Evolutionary conservation across 2,888 invertebrate species (phyloP), one percentile per base, ranked within the genome.

Genomic region (Drosophila vallismaia): DNA sequence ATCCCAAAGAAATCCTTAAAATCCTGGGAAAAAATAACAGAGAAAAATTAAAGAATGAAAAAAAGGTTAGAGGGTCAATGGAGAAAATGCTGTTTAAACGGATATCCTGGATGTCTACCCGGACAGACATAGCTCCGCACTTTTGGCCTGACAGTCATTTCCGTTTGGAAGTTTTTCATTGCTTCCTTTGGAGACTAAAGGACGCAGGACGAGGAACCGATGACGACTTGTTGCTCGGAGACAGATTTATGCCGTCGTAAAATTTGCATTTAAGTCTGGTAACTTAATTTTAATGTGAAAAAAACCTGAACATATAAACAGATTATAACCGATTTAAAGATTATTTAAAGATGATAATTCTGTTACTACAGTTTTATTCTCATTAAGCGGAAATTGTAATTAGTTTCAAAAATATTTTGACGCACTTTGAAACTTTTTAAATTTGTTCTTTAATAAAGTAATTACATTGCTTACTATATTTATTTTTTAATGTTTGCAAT

Each of bases 51-150:
- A 19, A 19, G 8, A 8, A 29, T 8, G 7, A 8, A 29, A 36
- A 36, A 36, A 36, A 9, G n/a, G 4, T 36, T 36, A 4, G 36
- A 10, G 9, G n/a, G 19, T 19, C 29, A 38, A 44, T 48, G 44
- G 28, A 57, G 42, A 19, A 62, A 73, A 50, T 76, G 46, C 55
- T 53, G 66, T 68, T 58, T 57, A 57, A 62, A 64, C 84, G 80
- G 85, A 81, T 49, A 85, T 81, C 82, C 80, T 66, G 75, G 76
- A 79, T 79, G 79, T 70, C 71, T 69, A 60, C 42, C 72, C 59
- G 46, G 58, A 70, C 52, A 49, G 36, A 40, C 62, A 49, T 62
- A 45, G 52, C 74, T 69, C 52, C 75, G 38, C 71, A 83, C 79
- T 83, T 69, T 76, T 69, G 70, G 76, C 51, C 86, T 70, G 77